Conservation (phyloP, 2,797 vertebrate genomes). For the Pangasius macronema region DNA sequence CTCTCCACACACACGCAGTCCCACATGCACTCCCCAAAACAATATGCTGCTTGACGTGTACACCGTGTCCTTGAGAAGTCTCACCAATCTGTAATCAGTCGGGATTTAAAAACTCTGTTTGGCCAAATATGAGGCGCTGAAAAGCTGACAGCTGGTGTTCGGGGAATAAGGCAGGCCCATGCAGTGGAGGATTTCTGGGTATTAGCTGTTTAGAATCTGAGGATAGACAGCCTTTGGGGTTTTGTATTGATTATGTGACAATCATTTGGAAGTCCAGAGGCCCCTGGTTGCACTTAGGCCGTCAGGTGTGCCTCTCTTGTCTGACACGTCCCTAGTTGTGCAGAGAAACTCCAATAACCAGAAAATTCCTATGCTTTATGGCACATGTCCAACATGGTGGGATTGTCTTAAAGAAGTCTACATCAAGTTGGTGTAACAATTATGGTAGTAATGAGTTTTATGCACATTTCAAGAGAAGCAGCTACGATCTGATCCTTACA, state of each 20-base stretch:
- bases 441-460: constrained; percentile 50
- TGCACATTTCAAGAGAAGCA: constrained; percentile 50
- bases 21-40: constrained; percentile 26
- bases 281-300: constrained; percentile 43
- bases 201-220: constrained; percentile 35
- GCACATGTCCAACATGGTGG: background rate
- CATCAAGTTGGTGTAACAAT: constrained; percentile 52
- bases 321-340: background rate
- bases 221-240: constrained; percentile 54
- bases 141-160: constrained; percentile 71
- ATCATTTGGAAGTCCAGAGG: constrained; percentile 61
- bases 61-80: constrained; percentile 28
- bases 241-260: constrained; percentile 68
- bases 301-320: constrained; percentile 39
- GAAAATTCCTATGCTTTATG: constrained; percentile 42
- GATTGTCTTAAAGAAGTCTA: constrained; percentile 45
- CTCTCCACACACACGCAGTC: constrained; percentile 24
- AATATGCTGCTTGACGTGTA: constrained; percentile 10
- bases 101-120: constrained; percentile 43
- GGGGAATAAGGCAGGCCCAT: constrained; percentile 61
- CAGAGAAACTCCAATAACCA: constrained; percentile 44
- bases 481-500: constrained; percentile 53
- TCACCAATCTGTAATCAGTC: constrained; percentile 44
- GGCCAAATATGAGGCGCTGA: constrained; percentile 55
- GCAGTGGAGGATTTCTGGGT: constrained; percentile 57